Evolutionary conservation across 2,888 invertebrate genomes (phyloP).

Genomic region (Salticus scenicus): DNA sequence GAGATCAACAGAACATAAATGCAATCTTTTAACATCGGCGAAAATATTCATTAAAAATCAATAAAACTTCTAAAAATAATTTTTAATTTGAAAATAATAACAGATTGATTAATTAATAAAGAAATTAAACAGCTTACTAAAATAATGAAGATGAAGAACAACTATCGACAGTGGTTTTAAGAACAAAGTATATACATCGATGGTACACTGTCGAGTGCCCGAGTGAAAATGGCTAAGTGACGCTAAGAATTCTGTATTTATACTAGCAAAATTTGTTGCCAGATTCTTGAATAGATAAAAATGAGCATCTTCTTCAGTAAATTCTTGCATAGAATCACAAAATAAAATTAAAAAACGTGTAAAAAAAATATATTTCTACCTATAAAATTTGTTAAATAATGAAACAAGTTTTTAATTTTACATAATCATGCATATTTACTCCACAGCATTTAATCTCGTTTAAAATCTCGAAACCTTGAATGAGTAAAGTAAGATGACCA

Average conservation of each 20-base stretch:
- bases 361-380: no score
- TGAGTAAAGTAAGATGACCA: neutral
- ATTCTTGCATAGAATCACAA: no score
- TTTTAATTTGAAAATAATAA: neutral
- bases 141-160: slow-evolving; percentile 21
- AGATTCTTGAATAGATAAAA: no score
- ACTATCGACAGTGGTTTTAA: slow-evolving; percentile 31
- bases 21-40: neutral
- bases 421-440: no score
- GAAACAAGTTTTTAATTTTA: no score
- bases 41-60: neutral
- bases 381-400: no score
- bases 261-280: neutral
- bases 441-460: no score
- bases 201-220: slow-evolving; percentile 41
- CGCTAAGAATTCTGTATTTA: slow-evolving; percentile 17
- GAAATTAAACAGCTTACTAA: slow-evolving; percentile 23
- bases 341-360: no score
- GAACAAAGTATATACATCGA: slow-evolving; percentile 47
- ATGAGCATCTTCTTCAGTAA: no score
- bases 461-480: no score
- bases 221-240: slow-evolving; percentile 47
- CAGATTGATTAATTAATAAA: neutral
- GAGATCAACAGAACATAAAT: neutral
- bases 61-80: neutral